phyloP scores from a whole-genome alignment of 64 coral and sea anemone species.

The Porites australiensis region DNA sequence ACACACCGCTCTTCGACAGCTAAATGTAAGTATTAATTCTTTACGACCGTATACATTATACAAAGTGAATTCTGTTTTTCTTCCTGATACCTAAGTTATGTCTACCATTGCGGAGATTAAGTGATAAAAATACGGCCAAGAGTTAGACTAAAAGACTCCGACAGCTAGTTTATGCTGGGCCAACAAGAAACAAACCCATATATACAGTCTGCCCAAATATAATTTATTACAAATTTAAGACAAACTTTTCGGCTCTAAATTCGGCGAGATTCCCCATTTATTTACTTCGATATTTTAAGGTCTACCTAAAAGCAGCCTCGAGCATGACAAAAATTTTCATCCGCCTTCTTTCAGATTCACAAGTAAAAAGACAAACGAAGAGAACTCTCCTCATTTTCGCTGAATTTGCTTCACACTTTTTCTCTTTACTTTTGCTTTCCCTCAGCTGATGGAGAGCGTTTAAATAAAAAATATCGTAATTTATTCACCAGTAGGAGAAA shows the following conservation, averaged over 20 bases:
- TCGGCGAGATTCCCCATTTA: neutral
- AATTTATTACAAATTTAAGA: too few relatives aligned
- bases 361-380: neutral
- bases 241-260: neutral
- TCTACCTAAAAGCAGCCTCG: neutral
- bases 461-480: too few relatives aligned
- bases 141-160: too few relatives aligned
- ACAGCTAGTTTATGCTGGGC: too few relatives aligned
- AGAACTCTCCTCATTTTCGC: neutral
- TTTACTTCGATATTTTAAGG: neutral
- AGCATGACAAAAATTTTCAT: neutral
- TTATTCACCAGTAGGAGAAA: too few relatives aligned
- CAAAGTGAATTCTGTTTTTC: neutral
- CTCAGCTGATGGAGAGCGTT: too few relatives aligned
- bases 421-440: too few relatives aligned
- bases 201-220: too few relatives aligned
- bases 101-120: too few relatives aligned
- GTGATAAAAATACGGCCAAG: too few relatives aligned
- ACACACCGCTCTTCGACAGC: neutral
- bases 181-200: too few relatives aligned
- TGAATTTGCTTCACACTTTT: too few relatives aligned
- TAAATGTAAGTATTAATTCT: conserved; percentile 31
- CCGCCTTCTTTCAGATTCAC: neutral
- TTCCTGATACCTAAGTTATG: neutral
- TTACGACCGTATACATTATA: neutral